Base-by-base conservation (phyloP, 2,888 invertebrate species). In the Ornithoptera alexandrae region DNA sequence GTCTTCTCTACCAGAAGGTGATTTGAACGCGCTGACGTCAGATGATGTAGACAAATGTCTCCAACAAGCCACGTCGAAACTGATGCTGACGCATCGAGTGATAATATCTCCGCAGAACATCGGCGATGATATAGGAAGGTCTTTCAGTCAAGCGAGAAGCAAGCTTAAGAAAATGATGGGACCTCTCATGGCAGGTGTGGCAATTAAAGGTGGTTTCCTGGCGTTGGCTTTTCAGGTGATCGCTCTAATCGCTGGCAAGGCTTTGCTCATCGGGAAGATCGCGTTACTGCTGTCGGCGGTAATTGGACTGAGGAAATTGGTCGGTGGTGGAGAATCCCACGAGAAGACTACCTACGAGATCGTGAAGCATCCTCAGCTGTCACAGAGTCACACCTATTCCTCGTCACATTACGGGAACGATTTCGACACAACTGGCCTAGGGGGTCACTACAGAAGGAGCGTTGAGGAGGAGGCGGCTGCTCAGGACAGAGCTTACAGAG, bases 321-420 rank as follows among this genome's bases (percentile, higher is more conserved):
- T 97, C 42, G 94, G 94, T 8, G 86, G 90, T 30, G 93, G 93
- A 65, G 95, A 95, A 73, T 94, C 94, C 22, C 94, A 95, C 71
- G 96, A 96, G 79, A 96, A 96, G 85, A 97, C 96, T 0, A 97
- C 97, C 7, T 96, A 97, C 75, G 97, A 97, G 87, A 96, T 97
- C 76, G 95, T 97, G 67, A 97, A 97, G 84, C 96, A 97, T 86
- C 97, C 97, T n/a, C 95, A 96, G 80, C 95, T 96, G 68, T 95
- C 95, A 65, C 96, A 96, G 82, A 95, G 94, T 77, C 96, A 97
- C 81, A 94, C 95, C 7, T 96, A 96, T 80, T 96, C 96, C 2
- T 93, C 95, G 7, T 93, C 94, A 65, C 94, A 95, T 78, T 95
- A 94, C 76, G 95, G 95, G 64, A 94, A 94, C 75, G 94, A 94